phyloP scores from a whole-genome alignment of 64 coral and sea anemone species.

The Cladopsammia gracilis region DNA sequence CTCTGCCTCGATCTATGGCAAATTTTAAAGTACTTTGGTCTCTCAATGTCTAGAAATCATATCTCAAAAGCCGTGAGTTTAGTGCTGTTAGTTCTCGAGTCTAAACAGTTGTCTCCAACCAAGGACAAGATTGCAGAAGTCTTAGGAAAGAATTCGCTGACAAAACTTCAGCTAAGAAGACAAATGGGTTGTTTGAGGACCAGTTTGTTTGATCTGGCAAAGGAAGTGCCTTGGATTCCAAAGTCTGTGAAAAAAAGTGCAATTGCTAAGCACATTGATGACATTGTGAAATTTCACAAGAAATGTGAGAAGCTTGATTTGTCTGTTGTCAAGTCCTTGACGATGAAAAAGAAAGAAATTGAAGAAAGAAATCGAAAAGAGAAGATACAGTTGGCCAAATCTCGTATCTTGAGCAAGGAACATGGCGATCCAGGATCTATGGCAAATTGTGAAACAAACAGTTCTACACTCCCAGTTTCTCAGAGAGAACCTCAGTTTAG shows the following conservation, averaged over 20 bases:
- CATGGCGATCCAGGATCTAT: not conserved
- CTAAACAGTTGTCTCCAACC: not conserved
- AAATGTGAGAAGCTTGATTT: not conserved
- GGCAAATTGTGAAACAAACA: not conserved
- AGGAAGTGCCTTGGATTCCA: slow-evolving; percentile 31
- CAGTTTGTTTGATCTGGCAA: slow-evolving; percentile 2
- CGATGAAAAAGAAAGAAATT: slow-evolving; percentile 30
- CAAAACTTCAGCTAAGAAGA: not conserved
- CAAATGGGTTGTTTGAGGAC: not conserved
- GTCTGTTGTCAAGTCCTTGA: slow-evolving; percentile 1
- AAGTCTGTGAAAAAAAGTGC: not conserved
- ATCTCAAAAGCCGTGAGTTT: not conserved
- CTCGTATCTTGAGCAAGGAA: not conserved
- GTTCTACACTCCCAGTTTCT: not conserved
- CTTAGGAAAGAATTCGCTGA: slow-evolving; percentile 15
- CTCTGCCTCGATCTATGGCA: not conserved
- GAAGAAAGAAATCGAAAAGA: not conserved
- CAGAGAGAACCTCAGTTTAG: not conserved
- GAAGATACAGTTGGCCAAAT: slow-evolving; percentile 42
- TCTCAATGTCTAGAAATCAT: not conserved
- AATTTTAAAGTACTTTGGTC: not conserved
- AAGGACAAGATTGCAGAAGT: slow-evolving; percentile 31
- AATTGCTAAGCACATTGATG: not conserved
- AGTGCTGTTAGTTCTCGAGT: slow-evolving; percentile 7
- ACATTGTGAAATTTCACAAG: slow-evolving; percentile 33